Base-by-base conservation (phyloP, 2,888 invertebrate species). In the Sepioteuthis lessoniana region DNA sequence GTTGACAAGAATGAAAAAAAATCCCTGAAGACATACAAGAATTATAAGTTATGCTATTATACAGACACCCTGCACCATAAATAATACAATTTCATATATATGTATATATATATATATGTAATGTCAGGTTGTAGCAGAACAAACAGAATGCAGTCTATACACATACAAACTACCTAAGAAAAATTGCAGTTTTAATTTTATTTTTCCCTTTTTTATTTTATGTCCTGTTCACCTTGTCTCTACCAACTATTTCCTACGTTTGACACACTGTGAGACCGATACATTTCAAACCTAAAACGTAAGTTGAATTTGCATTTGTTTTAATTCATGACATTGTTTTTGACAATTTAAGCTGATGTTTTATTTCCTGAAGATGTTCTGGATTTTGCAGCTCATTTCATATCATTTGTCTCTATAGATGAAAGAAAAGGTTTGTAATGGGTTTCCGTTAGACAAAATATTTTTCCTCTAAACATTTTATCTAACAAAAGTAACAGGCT, bases 201-300 rank as follows among this genome's bases (percentile, higher is more conserved):
- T 55, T 55, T 55, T 55, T 55, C 31, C 76, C 31, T n/a, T 76
- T 76, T n/a, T 76, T 16, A 31, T 31, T 76, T 76, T 76, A 13
- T 76, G 76, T 76, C 76, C n/a, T 76, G 76, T 76, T 76, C 76
- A 76, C 76, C 76, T 76, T 76, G 31, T 76, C 76, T 76, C 76
- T 31, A 76, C n/a, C 76, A 76, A n/a, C 76, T 76, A 76, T 76
- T 76, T 31, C 76, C 76, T 76, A 31, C 76, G 31, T 76, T 76
- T 31, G 76, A n/a, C 31, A 76, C 76, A 76, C 76, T 76, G 76
- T n/a, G 13, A 76, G 76, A n/a, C n/a, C 76, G 13, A 31, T 76
- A 76, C 31, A 19, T 76, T 76, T 13, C n/a, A n/a, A 76, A 76
- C 31, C 76, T 31, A 76, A 76, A n/a, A n/a, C 76, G 76, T 76